These are phyloP conservation scores for Phrynosoma blainvillii DNA, from an alignment of 2,113 vertebrate genomes.

Conservation along the genomic window DNA sequence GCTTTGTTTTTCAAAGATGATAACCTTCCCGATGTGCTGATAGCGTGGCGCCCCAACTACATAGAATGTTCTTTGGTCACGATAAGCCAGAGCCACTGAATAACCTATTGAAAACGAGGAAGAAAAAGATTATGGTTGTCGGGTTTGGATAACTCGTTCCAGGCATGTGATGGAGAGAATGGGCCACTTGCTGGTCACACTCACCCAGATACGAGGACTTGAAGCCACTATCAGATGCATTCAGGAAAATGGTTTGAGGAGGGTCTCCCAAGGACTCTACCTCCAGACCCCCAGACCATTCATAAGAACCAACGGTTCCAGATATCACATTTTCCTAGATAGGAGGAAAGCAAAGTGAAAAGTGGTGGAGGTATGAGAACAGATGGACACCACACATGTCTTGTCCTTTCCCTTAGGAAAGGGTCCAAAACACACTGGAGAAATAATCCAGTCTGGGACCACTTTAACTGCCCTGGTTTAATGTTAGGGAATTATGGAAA, in stretches of 20 bases:
- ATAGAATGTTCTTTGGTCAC: background rate
- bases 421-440: no score
- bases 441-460: no score
- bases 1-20: slow-evolving; percentile 2
- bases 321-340: slow-evolving; percentile 2
- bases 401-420: background rate
- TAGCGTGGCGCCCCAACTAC: slow-evolving; percentile 37
- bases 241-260: background rate
- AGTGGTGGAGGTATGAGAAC: no score
- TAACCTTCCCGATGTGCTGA: slow-evolving; percentile 26
- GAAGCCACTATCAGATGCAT: background rate
- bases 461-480: no score
- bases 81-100: background rate
- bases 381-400: background rate
- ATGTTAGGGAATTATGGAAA: no score
- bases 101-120: slow-evolving; percentile 6
- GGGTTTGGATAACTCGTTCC: background rate
- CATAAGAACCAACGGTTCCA: slow-evolving; percentile 19
- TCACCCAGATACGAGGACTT: slow-evolving; percentile 24
- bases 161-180: background rate
- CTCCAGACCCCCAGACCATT: slow-evolving; percentile 32
- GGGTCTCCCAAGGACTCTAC: background rate
- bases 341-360: background rate
- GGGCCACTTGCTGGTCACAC: background rate
- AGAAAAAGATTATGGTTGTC: background rate